Conservation (phyloP, 2,113 vertebrate genomes). For the Microcebus ravelobensis region DNA sequence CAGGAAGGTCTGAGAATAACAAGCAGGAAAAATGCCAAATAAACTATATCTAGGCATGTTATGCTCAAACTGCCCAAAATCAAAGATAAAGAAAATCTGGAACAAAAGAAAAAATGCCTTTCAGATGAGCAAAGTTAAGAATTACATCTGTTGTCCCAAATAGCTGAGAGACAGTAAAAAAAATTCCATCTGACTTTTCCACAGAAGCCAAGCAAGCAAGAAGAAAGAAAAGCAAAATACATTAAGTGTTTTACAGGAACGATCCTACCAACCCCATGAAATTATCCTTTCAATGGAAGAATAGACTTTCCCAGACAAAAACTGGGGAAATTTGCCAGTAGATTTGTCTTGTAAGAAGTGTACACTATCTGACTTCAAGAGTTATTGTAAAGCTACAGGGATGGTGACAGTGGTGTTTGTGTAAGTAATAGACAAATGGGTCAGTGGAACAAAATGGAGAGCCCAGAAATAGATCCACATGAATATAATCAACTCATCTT, state of each 20-base stretch:
- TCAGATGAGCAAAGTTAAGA: neutral
- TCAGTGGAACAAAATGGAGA: neutral
- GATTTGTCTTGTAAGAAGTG: neutral
- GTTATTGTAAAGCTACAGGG: neutral
- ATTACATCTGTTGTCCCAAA: neutral
- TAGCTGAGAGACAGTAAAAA: too few relatives aligned
- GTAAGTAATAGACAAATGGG: neutral
- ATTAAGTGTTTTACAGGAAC: neutral
- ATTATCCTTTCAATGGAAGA: neutral
- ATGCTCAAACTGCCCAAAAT: neutral
- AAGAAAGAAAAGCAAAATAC: neutral
- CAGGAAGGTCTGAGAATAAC: neutral
- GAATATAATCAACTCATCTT: neutral
- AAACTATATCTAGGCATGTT: neutral
- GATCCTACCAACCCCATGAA: neutral
- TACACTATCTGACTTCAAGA: neutral
- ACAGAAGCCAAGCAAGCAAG: neutral
- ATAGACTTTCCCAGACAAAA: neutral
- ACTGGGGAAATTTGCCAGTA: neutral
- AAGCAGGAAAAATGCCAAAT: neutral
- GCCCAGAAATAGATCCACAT: neutral
- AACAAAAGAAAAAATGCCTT: neutral
- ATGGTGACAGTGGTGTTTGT: neutral
- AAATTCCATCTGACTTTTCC: neutral
- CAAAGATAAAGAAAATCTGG: neutral